A percentile compares a stretch with the other conserved stretches of the same genome.
phyloP scores from a whole-genome alignment of 1,140 invertebrate species.

The Leptopilina boulardi region DNA sequence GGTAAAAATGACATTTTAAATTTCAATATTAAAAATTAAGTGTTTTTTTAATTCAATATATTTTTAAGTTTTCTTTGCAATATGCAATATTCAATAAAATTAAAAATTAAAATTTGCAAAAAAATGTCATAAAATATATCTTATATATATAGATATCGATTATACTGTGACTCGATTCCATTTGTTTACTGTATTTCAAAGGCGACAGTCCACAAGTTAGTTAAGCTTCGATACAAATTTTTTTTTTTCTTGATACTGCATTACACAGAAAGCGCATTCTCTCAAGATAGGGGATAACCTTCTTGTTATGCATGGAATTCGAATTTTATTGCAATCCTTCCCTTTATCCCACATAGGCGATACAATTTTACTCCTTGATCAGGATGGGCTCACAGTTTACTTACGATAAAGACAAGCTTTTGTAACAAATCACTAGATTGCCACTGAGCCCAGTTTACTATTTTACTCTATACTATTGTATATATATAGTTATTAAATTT shows the following conservation, averaged over 20 bases:
- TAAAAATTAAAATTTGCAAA: no score
- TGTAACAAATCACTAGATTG: not conserved
- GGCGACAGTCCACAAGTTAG: not conserved
- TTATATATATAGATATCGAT: no score
- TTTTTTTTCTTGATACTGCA: not conserved
- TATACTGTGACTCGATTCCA: not conserved
- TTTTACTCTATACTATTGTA: no score
- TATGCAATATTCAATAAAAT: no score
- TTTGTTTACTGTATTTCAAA: slow-evolving; percentile 1
- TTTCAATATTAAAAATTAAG: no score
- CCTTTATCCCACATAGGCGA: slow-evolving; percentile 18
- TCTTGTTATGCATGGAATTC: slow-evolving; percentile 20
- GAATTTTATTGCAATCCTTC: slow-evolving; percentile 14
- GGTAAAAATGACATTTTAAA: no score
- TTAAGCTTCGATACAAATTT: not conserved
- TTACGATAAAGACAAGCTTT: slow-evolving; percentile 1
- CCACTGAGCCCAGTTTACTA: not conserved
- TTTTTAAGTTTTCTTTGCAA: no score
- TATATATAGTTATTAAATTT: no score
- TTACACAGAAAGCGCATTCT: not conserved
- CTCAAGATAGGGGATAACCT: slow-evolving; percentile 14
- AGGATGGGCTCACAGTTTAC: not conserved
- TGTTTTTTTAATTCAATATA: no score
- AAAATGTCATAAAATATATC: no score
- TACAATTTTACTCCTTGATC: slow-evolving; percentile 12